Evolutionary conservation across 2,888 invertebrate species (phyloP).

Genomic region (Caenorhabditis parvicauda): DNA sequence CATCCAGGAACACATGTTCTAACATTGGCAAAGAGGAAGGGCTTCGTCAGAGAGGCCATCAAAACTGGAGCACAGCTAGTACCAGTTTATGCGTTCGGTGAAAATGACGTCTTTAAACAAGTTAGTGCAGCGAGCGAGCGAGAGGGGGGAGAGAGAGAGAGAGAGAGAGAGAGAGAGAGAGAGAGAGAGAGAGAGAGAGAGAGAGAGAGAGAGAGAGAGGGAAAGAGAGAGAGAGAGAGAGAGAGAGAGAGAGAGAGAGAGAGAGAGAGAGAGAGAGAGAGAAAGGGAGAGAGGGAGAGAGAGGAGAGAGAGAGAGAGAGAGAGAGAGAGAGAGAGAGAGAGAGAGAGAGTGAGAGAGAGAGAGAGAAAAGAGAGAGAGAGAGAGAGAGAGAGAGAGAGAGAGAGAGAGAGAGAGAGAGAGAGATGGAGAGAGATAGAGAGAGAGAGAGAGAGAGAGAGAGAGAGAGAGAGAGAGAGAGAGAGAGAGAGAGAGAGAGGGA

Average conservation of each 20-base stretch:
- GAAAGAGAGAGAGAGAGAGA: background rate
- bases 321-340: background rate
- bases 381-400: background rate
- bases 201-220: background rate
- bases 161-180: background rate
- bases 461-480: background rate
- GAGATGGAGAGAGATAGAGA: background rate
- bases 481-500: background rate
- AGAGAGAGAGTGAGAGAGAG: no score
- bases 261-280: background rate
- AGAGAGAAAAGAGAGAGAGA: no score
- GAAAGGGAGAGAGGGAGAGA: no score
- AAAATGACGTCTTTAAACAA: conserved; percentile 63
- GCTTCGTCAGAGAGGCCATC: conserved; percentile 31
- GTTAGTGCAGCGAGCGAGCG: no score
- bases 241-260: background rate
- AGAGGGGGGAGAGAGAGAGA: background rate
- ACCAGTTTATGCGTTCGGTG: conserved; percentile 65
- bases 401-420: background rate
- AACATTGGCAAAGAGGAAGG: conserved; percentile 26
- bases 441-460: background rate
- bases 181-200: background rate
- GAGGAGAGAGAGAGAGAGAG: background rate
- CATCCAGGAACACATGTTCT: conserved; percentile 31
- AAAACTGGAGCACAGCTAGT: conserved; percentile 61